These are phyloP conservation scores for Leguminivora glycinivorella DNA, from an alignment of 1,140 invertebrate species.

Conservation along the genomic window DNA sequence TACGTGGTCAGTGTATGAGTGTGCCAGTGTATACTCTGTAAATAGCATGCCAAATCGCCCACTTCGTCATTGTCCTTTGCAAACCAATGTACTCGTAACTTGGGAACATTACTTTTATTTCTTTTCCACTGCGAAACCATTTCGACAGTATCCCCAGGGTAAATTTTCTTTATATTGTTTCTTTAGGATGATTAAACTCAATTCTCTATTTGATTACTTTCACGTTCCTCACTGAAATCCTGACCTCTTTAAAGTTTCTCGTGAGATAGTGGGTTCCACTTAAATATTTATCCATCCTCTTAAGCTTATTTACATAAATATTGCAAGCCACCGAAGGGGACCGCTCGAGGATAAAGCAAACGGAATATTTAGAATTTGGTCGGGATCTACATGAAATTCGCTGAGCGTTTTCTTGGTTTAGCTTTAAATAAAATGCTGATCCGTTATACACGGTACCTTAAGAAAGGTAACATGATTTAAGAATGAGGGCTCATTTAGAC, in stretches of 20 bases:
- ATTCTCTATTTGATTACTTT: slow-evolving; percentile 14
- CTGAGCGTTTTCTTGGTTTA: slow-evolving; percentile 22
- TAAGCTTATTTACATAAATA: slow-evolving; percentile 29
- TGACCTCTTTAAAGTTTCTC: slow-evolving; percentile 20
- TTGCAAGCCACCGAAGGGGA: slow-evolving; percentile 26
- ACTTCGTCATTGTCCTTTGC: slow-evolving; percentile 18
- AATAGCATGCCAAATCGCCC: not conserved
- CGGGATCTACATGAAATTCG: slow-evolving; percentile 17
- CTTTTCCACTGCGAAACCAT: slow-evolving; percentile 16
- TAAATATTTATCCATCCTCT: slow-evolving; percentile 27
- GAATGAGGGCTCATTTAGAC: too few species aligned
- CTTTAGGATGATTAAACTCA: slow-evolving; percentile 28
- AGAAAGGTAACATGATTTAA: not conserved
- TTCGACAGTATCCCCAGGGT: not conserved
- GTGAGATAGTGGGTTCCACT: slow-evolving; percentile 23
- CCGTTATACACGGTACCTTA: not conserved
- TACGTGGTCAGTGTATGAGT: too few species aligned
- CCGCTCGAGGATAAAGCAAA: slow-evolving; percentile 24
- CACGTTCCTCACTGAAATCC: slow-evolving; percentile 10
- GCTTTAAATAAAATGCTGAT: slow-evolving; percentile 10
- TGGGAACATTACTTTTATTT: slow-evolving; percentile 27
- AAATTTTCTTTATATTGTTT: slow-evolving; percentile 19
- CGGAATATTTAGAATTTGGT: slow-evolving; percentile 28
- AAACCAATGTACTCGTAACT: slow-evolving; percentile 5
- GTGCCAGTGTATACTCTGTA: too few species aligned